Evolutionary conservation across 1,140 invertebrate genomes (phyloP), one percentile per base, ranked within the genome.

Genomic region (Antheraea pernyi): DNA sequence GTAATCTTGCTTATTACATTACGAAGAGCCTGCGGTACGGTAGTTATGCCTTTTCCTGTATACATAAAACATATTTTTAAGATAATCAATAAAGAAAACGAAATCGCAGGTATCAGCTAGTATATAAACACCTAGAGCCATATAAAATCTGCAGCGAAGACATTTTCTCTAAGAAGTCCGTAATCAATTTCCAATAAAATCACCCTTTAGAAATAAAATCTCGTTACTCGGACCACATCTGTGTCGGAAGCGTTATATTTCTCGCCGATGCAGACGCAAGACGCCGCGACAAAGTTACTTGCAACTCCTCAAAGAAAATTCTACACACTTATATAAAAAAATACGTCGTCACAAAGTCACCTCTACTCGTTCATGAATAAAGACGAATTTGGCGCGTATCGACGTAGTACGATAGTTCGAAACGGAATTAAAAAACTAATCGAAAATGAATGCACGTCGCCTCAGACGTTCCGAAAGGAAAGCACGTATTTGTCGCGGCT

Each of bases 401-500:
- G 37, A n/a, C 19, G 59, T 59, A 68, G 70, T 71, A 48, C 68
- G 68, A 75, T 85, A 79, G 48, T 70, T 76, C 79, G 48, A 75
- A 80, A 78, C 58, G 65, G 70, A 74, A 77, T 79, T 79, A 72
- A 81, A 53, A 72, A 71, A 70, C 59, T 62, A 59, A 75, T 80
- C 71, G 78, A 84, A 89, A 90, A 91, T 89, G 87, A 90, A 91
- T 89, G 86, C 87, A 90, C 89, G 86, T 88, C 83, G 81, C 72
- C 65, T 77, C 77, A 83, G 79, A 85, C 79, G 77, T 72, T 59
- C 73, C 76, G 81, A 87, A 84, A 91, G 88, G 89, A 91, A 91
- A 88, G 87, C 89, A 91, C 89, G 89, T 91, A 91, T 91, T 91
- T 80, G 87, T 79, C 85, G 85, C 85, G 86, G 87, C 88, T 80